These are phyloP conservation scores for Temnothorax nylanderi DNA, from an alignment of 1,140 invertebrate genomes.

Conservation along the genomic window DNA sequence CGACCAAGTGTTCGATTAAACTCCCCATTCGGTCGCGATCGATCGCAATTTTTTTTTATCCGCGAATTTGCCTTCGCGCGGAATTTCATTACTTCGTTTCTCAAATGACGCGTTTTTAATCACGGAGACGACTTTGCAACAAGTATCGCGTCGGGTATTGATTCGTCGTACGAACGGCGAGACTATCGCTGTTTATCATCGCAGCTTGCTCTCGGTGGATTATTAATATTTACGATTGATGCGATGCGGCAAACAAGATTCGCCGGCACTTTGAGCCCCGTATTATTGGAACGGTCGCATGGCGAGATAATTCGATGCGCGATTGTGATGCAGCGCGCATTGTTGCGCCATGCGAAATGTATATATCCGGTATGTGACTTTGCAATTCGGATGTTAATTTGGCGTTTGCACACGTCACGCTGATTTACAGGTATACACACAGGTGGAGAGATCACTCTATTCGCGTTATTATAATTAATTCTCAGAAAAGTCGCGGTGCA, in stretches of 20 bases:
- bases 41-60: background rate
- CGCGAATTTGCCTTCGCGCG: background rate
- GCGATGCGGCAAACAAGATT: constrained; percentile 36
- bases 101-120: constrained; percentile 12
- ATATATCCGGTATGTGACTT: background rate
- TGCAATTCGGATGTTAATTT: background rate
- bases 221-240: constrained; percentile 47
- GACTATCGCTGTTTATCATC: background rate
- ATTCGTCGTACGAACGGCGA: background rate
- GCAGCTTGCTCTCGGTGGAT: background rate
- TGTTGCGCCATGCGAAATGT: background rate
- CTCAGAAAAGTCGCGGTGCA: background rate
- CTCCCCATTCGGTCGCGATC: background rate
- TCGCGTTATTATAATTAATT: background rate
- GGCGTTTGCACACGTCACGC: background rate
- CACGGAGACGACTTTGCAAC: background rate
- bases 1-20: background rate
- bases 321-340: constrained; percentile 23
- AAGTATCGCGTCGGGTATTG: background rate
- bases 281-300: constrained; percentile 29
- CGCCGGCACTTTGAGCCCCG: constrained; percentile 15
- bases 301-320: background rate
- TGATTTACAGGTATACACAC: background rate
- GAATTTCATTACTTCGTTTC: background rate
- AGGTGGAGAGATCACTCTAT: background rate